Conservation (phyloP, 2,888 invertebrate genomes). For the Deilephila porcellus region DNA sequence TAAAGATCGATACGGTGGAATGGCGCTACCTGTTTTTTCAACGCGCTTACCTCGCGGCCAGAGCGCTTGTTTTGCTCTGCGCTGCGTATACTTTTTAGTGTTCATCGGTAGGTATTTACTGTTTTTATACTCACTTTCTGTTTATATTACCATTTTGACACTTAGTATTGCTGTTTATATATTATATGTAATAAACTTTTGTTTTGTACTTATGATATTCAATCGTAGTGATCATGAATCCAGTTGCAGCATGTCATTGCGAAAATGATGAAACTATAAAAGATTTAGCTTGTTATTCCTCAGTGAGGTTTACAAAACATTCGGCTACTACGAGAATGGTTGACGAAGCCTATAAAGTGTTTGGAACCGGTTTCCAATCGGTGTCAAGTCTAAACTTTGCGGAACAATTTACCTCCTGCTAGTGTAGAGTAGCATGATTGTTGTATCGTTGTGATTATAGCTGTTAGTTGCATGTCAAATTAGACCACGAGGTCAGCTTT, state of each 20-base stretch:
- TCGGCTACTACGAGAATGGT: slow-evolving; percentile 12
- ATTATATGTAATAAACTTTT: too few relatives aligned
- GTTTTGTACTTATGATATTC: too few relatives aligned
- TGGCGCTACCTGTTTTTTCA: slow-evolving; percentile 83
- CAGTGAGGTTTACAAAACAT: slow-evolving; percentile 19
- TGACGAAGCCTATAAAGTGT: slow-evolving; percentile 17
- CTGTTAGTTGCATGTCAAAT: slow-evolving; percentile 8
- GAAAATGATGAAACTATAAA: background rate
- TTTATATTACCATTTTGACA: slow-evolving; percentile 4
- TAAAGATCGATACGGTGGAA: slow-evolving; percentile 81
- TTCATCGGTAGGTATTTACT: slow-evolving; percentile 33
- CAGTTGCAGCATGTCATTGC: background rate
- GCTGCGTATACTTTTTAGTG: slow-evolving; percentile 33
- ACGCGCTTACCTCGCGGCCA: slow-evolving; percentile 64
- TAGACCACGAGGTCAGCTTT: slow-evolving; percentile 14
- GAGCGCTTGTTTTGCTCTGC: slow-evolving; percentile 50
- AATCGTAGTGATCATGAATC: background rate
- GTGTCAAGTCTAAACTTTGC: slow-evolving; percentile 25
- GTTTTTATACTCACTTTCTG: slow-evolving; percentile 12
- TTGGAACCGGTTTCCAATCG: slow-evolving; percentile 23
- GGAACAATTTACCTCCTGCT: slow-evolving; percentile 19
- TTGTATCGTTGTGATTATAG: slow-evolving; percentile 4
- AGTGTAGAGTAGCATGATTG: slow-evolving; percentile 2
- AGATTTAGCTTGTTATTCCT: background rate
- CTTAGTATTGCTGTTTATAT: background rate